Base-by-base conservation (phyloP, 1,140 invertebrate species). In the Drosophila kohkoa region DNA sequence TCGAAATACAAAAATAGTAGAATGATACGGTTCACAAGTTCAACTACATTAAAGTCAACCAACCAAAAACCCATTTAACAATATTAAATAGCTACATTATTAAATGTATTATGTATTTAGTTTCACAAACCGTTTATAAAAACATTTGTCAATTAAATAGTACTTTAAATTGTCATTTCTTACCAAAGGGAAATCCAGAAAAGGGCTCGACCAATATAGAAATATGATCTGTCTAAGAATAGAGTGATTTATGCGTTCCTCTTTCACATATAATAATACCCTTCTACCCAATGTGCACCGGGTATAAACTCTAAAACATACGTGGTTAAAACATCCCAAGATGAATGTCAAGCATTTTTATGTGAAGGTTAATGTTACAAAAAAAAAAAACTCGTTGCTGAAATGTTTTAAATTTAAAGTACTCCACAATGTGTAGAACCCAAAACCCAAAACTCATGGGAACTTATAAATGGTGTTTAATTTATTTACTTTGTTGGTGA, bases 321-420 rank as follows among this genome's bases (percentile, higher is more conserved):
- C 16, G 13, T 8, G 60, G 64, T 60, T 59, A 59, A 67, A 20
- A 20, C 70, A 60, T 68, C 64, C 57, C 51, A 25, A 41, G 45
- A 38, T 48, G 41, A 43, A 48, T 35, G 38, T 43, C 38, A 35
- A 64, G 8, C 5, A 43, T 30, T 59, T 11, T 60, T 16, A 32
- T 60, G 51, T 59, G 64, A 59, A 73, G 64, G 64, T 60, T 51
- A 30, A 30, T 48, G 35, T 73, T 73, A 73, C 70, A 68, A 38
- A 70, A 54, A 54, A 30, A 30, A 68, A 38, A 70, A 62, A 30
- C 20, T 67, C 30, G 55, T n/a, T 32, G 54, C 15, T 38, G 54
- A 43, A 48, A 46, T 55, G 43, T 38, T 49, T 51, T 11, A 66
- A 68, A 32, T 38, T 46, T 16, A 1, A 51, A 30, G 35, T 52